Evolutionary conservation across 2,888 invertebrate genomes (phyloP).

Genomic region (Adineta ricciae): DNA sequence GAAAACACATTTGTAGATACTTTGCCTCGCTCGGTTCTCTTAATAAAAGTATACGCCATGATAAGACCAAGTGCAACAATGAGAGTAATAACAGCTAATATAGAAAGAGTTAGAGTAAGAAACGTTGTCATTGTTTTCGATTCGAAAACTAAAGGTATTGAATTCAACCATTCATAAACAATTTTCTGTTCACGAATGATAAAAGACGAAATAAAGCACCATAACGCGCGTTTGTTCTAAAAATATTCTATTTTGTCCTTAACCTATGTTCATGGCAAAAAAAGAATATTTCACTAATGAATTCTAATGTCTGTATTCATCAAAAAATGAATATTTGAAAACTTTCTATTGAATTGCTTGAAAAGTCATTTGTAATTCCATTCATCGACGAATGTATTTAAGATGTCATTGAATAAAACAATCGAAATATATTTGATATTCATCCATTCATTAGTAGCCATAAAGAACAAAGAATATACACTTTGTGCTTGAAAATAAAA

Average conservation of each 20-base stretch:
- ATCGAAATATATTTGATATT: neutral
- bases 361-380: too few relatives aligned
- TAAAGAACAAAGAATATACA: neutral
- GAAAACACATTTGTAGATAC: neutral
- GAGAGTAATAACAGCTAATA: neutral
- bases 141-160: neutral
- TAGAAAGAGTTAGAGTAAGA: neutral
- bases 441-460: neutral
- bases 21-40: neutral
- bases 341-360: neutral
- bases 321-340: neutral
- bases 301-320: neutral
- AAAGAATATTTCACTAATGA: too few relatives aligned
- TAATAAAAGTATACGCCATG: neutral
- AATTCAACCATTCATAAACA: neutral
- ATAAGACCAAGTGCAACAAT: neutral
- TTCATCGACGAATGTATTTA: too few relatives aligned
- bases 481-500: slow-evolving; percentile 5
- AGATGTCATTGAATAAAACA: neutral
- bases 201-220: too few relatives aligned
- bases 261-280: too few relatives aligned
- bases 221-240: too few relatives aligned
- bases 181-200: too few relatives aligned
- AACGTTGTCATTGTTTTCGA: neutral
- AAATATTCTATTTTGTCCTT: too few relatives aligned